Evolutionary conservation across 2,797 vertebrate species (phyloP).

Genomic region (Labeo calbasu): DNA sequence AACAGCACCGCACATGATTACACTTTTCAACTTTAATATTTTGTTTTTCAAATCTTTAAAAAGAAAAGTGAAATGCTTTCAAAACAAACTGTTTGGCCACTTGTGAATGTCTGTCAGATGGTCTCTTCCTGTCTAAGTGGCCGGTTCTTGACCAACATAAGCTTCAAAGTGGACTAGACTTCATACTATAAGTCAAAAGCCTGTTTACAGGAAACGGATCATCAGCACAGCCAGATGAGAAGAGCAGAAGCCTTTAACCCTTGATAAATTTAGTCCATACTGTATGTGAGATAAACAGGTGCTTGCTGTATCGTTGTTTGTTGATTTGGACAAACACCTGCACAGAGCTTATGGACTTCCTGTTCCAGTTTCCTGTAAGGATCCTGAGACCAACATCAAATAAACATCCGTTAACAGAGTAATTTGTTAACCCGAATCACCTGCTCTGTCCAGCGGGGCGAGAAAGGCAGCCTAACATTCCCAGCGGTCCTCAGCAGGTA

Average conservation of each 20-base stretch:
- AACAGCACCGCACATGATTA: no score
- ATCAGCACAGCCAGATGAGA: neutral
- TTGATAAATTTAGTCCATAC: no score
- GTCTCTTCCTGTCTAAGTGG: neutral
- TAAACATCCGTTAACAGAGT: neutral
- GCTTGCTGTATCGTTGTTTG: conserved; percentile 14
- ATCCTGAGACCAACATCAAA: neutral
- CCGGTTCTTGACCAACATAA: neutral
- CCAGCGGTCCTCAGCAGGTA: conserved; percentile 14
- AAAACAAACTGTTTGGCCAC: neutral
- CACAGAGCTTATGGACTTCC: neutral
- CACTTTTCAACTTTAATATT: no score
- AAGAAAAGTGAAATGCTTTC: neutral
- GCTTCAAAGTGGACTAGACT: neutral
- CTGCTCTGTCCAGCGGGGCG: neutral
- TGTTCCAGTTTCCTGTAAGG: neutral
- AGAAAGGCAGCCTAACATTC: neutral
- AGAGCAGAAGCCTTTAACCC: neutral
- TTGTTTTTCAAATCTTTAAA: neutral
- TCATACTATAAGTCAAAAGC: neutral
- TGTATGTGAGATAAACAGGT: neutral
- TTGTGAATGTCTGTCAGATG: neutral
- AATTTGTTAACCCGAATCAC: neutral
- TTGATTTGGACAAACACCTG: neutral
- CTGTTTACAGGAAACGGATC: neutral